Percentiles rank a stretch among this genome's conserved stretches.
phyloP scores from a whole-genome alignment of 2,797 vertebrate species.

The Neopelma chrysocephalum region DNA sequence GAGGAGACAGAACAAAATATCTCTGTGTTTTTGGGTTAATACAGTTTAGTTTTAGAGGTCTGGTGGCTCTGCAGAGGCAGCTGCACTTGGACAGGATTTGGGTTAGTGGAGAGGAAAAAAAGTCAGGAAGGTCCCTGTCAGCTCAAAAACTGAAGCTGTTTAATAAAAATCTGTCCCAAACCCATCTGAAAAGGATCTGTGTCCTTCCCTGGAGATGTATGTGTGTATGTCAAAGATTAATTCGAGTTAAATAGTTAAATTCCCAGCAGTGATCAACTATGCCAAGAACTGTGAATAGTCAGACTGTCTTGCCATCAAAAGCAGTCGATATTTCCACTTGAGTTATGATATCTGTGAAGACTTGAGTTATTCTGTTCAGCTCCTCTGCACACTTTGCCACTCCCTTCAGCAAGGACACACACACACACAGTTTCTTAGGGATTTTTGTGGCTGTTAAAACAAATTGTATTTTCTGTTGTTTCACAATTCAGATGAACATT shows the following conservation, averaged over 20 bases:
- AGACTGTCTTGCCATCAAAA: background rate
- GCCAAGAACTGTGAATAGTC: background rate
- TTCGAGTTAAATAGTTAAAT: background rate
- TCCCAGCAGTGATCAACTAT: background rate
- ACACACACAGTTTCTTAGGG: background rate
- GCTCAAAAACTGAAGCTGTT: background rate
- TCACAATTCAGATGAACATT: background rate
- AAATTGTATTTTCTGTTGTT: background rate
- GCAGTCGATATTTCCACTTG: background rate
- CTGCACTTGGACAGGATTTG: background rate
- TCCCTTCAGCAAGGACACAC: background rate
- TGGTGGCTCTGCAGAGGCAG: background rate
- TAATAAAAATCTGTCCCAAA: background rate
- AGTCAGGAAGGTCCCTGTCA: background rate
- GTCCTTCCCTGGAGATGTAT: background rate
- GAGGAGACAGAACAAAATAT: background rate
- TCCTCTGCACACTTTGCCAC: background rate
- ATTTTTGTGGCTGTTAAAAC: background rate
- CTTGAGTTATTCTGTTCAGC: background rate
- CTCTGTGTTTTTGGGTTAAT: background rate
- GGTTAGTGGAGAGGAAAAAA: background rate
- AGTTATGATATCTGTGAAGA: background rate
- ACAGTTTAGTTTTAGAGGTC: background rate
- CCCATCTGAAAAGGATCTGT: background rate
- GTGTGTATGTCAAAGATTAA: background rate